These are phyloP conservation scores for Synanthedon vespiformis DNA, from an alignment of 2,888 invertebrate genomes.

Conservation along the genomic window DNA sequence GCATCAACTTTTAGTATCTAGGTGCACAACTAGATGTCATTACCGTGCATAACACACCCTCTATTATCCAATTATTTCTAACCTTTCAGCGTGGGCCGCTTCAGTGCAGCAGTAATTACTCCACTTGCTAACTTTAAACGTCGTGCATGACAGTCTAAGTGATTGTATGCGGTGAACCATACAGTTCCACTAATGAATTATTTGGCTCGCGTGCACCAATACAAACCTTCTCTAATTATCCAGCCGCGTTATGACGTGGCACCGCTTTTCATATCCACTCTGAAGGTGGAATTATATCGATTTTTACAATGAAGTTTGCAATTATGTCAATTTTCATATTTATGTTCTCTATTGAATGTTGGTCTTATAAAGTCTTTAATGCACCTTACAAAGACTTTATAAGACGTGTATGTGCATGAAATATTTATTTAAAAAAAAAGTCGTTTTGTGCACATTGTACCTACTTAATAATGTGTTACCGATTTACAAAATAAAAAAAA, in stretches of 20 bases:
- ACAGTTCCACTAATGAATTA: constrained; percentile 57
- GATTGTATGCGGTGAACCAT: constrained; percentile 51
- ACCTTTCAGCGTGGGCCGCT: constrained; percentile 56
- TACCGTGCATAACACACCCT: constrained; percentile 48
- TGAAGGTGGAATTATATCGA: not conserved
- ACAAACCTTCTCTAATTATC: constrained; percentile 40
- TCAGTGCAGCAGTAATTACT: constrained; percentile 46
- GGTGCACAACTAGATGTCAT: constrained; percentile 43
- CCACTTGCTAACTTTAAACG: constrained; percentile 51
- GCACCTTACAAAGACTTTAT: too few relatives aligned
- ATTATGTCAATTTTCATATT: not conserved
- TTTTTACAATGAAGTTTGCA: not conserved
- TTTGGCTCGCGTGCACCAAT: constrained; percentile 59
- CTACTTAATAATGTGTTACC: too few relatives aligned
- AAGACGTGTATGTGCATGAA: too few relatives aligned
- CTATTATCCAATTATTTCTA: constrained; percentile 68
- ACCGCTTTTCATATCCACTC: constrained; percentile 13
- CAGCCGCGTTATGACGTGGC: constrained; percentile 31
- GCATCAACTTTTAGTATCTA: not conserved
- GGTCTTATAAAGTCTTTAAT: too few relatives aligned
- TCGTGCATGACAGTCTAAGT: constrained; percentile 63
- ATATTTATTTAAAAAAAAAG: too few relatives aligned
- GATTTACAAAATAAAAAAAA: too few relatives aligned
- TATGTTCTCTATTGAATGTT: not conserved
- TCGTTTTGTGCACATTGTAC: too few relatives aligned